Conservation (phyloP, 2,797 vertebrate genomes). For the Malurus splendens region DNA sequence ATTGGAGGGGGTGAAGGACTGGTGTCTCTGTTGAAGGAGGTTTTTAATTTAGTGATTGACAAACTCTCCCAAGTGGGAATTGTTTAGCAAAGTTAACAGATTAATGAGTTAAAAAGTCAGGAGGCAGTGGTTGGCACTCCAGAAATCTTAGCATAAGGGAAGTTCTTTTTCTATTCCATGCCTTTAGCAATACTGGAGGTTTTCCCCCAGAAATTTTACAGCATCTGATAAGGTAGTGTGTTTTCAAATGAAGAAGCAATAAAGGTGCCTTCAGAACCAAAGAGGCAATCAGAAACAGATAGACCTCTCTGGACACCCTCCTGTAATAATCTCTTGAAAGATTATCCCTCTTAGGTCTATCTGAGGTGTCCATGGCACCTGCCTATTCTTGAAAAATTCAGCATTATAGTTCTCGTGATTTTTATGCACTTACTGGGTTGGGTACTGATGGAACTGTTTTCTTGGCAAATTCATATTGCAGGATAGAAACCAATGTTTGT, state of each 20-base stretch:
- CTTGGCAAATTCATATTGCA: not conserved
- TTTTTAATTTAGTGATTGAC: not conserved
- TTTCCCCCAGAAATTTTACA: not conserved
- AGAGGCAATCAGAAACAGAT: not conserved
- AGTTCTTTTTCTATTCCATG: not conserved
- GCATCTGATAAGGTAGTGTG: not conserved
- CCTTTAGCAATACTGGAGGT: rapidly evolving
- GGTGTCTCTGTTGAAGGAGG: not conserved
- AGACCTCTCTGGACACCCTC: not conserved
- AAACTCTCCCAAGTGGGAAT: not conserved
- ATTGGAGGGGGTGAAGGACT: rapidly evolving
- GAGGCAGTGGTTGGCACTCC: not conserved
- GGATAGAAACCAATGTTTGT: not conserved
- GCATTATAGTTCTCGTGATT: not conserved
- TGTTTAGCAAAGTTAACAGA: not conserved
- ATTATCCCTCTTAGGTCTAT: not conserved
- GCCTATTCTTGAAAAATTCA: not conserved
- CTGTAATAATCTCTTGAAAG: not conserved
- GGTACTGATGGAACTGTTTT: not conserved
- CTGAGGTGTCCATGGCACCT: not conserved
- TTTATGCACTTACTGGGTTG: not conserved
- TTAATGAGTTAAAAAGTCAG: not conserved
- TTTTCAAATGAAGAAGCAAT: not conserved
- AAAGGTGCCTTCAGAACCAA: not conserved
- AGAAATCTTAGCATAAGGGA: not conserved